A percentile compares a stretch with the other conserved stretches of the same genome.
phyloP scores from a whole-genome alignment of 2,888 invertebrate species.

The Nycteola revayana region DNA sequence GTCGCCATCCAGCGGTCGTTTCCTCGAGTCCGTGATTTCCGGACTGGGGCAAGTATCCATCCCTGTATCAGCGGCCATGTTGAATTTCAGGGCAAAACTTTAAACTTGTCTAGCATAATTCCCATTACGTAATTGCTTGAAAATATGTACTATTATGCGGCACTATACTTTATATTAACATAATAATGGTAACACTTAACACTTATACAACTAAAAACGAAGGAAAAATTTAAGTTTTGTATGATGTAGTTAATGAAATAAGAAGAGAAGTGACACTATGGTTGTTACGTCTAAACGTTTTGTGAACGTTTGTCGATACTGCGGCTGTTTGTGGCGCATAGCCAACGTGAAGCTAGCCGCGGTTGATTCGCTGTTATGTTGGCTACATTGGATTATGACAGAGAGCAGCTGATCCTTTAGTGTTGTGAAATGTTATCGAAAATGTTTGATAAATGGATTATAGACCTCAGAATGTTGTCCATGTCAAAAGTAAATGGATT shows the following conservation, averaged over 20 bases:
- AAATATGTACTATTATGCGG: constrained; percentile 68
- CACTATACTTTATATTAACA: constrained; percentile 71
- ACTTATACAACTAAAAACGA: constrained; percentile 70
- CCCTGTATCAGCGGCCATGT: constrained; percentile 96
- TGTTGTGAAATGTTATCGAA: constrained; percentile 32
- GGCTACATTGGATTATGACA: constrained; percentile 66
- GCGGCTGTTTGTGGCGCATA: constrained; percentile 71
- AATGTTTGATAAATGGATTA: no score
- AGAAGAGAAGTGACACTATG: constrained; percentile 75
- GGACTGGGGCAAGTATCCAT: constrained; percentile 97
- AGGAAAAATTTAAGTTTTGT: constrained; percentile 59
- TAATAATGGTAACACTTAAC: constrained; percentile 70
- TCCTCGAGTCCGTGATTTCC: constrained; percentile 94
- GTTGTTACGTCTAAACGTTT: constrained; percentile 77
- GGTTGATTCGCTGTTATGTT: constrained; percentile 48
- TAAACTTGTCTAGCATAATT: constrained; percentile 81
- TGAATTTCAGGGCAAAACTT: constrained; percentile 83
- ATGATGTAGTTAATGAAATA: constrained; percentile 72
- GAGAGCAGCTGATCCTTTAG: constrained; percentile 72
- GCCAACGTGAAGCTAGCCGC: constrained; percentile 63
- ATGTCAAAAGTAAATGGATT: no score
- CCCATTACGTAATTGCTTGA: constrained; percentile 81
- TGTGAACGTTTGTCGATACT: constrained; percentile 80
- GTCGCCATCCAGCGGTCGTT: constrained; percentile 93
- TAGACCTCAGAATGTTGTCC: no score